Evolutionary conservation across 2,113 vertebrate genomes (phyloP).

Genomic region (Turnix velox): DNA sequence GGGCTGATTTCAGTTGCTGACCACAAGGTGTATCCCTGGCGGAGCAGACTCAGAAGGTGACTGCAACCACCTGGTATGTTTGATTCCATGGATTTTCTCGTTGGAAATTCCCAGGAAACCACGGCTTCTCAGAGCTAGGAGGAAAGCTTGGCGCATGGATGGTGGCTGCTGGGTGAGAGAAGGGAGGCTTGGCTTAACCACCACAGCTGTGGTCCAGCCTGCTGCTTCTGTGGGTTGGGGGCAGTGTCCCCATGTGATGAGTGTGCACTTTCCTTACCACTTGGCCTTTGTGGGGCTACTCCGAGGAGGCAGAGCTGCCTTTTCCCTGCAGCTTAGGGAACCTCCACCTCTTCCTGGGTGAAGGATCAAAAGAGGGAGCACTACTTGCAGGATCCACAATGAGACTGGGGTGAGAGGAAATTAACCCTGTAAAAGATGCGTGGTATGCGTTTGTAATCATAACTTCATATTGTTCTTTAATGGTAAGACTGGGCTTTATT

Average conservation of each 20-base stretch:
- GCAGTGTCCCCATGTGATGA: accelerated
- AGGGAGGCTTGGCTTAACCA: not conserved
- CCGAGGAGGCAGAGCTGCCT: not conserved
- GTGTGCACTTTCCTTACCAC: not conserved
- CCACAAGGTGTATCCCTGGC: accelerated
- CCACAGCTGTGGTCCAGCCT: not conserved
- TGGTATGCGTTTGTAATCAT: accelerated
- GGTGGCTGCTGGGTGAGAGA: accelerated
- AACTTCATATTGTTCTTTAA: not conserved
- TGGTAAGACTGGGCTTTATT: not conserved
- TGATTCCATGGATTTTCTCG: not conserved
- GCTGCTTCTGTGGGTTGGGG: not conserved
- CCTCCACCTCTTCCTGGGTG: not conserved
- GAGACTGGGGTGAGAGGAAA: not conserved
- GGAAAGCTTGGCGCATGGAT: not conserved
- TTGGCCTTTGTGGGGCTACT: not conserved
- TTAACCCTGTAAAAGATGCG: not conserved
- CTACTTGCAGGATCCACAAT: not conserved
- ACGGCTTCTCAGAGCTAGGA: not conserved
- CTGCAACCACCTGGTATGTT: accelerated
- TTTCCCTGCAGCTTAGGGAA: not conserved
- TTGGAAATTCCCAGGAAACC: not conserved
- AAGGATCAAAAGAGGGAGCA: not conserved
- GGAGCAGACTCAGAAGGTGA: not conserved
- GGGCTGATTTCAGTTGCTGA: not conserved